phyloP scores from a whole-genome alignment of 2,113 vertebrate species.

The Pongo abelii region DNA sequence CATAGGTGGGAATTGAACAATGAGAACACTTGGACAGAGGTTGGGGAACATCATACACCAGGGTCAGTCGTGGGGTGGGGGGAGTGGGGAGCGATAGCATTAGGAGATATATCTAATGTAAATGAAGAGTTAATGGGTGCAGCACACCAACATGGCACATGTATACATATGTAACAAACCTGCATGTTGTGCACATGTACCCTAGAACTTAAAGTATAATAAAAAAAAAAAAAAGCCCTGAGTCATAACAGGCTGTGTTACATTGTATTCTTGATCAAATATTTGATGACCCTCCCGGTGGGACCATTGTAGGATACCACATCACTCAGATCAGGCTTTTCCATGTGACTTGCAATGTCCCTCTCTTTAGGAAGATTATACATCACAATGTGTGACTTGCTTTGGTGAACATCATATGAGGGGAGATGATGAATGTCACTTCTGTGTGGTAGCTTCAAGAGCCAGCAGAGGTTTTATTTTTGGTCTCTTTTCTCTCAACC shows the following conservation, averaged over 20 bases:
- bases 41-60: no score
- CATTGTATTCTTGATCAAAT: constrained; percentile 16
- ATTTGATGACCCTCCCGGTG: not conserved
- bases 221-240: not conserved
- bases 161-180: no score
- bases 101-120: no score
- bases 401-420: not conserved
- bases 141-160: no score
- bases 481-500: not conserved
- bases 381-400: not conserved
- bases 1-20: no score
- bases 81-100: no score
- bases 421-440: not conserved
- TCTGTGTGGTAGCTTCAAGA: not conserved
- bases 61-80: no score
- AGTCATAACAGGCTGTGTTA: not conserved
- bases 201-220: no score
- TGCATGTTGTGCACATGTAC: no score
- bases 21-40: no score
- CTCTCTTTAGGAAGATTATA: not conserved
- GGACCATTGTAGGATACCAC: not conserved
- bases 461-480: not conserved
- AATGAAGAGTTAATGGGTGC: no score
- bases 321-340: not conserved
- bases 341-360: not conserved